Evolutionary conservation across 2,888 invertebrate genomes (phyloP), one percentile per base, ranked within the genome.

Genomic region (Epistrophe eligans): DNA sequence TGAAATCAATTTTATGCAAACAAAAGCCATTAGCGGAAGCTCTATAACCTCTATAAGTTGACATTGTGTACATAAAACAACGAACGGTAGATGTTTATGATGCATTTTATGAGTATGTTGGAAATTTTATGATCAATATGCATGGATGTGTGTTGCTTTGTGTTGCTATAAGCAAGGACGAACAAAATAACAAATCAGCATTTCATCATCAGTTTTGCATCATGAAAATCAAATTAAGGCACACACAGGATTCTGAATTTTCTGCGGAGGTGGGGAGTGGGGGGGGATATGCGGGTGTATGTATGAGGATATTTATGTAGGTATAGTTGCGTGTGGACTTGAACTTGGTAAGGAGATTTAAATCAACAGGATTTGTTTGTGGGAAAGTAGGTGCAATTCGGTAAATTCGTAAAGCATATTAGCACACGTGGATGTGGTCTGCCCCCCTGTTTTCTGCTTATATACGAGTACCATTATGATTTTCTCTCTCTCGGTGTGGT

Each of bases 141-240:
- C 60, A 52, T 38, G 48, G 6, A 6, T 13, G 19, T 50, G 52
- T 24, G 13, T 0, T n/a, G n/a, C 5, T 50, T 24, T 52, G 10
- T 7, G 28, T 24, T 19, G 19, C 4, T 55, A n/a, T 50, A 55
- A 58, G 28, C 10, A 74, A 64, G 71, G 71, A 74, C 71, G 35
- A 50, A 32, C 24, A 28, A 35, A 66, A 35, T 35, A 50, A 66
- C 38, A 48, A 66, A 67, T 55, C 76, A 50, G 76, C 76, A 72
- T 83, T 87, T 87, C 87, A 83, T 87, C 87, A 87, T 6, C 7
- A 79, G 24, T 79, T 83, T 87, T 74, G 55, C 64, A 76, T 79
- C 79, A 83, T 76, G 74, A 79, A 83, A 87, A 79, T 76, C 76
- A 83, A 87, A 83, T 83, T 79, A 79, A 40, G 15, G 17, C 17